These are phyloP conservation scores for Caenorhabditis sulstoni DNA, from an alignment of 2,888 invertebrate species.

Conservation along the genomic window DNA sequence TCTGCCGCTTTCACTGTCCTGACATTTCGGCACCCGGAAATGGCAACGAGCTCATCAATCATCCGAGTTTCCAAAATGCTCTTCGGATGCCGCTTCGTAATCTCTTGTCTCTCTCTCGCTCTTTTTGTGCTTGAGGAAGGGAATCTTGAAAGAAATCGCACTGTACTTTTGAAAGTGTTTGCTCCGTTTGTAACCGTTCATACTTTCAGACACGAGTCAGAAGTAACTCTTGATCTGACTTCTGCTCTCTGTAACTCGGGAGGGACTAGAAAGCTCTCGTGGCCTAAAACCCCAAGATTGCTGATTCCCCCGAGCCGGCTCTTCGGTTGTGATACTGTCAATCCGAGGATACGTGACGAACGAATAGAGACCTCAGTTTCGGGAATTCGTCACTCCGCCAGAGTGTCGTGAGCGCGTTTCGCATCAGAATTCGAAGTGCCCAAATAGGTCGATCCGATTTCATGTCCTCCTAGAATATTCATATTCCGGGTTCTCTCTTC, in stretches of 20 bases:
- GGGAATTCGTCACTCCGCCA: constrained; percentile 28
- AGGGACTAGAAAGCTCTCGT: too few species aligned
- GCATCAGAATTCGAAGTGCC: constrained; percentile 21
- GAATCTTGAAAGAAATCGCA: too few species aligned
- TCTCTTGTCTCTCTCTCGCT: background rate
- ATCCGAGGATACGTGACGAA: too few species aligned
- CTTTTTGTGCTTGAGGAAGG: too few species aligned
- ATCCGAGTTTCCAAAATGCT: constrained; percentile 9
- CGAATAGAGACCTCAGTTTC: too few species aligned
- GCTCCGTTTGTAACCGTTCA: too few species aligned
- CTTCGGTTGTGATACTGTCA: too few species aligned
- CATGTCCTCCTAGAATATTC: constrained; percentile 50
- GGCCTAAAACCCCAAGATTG: too few species aligned
- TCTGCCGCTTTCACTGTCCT: constrained; percentile 5
- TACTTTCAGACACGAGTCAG: background rate
- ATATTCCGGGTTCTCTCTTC: constrained; percentile 20
- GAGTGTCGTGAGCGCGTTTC: constrained; percentile 13
- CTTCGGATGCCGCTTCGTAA: constrained; percentile 1
- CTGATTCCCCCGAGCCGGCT: too few species aligned
- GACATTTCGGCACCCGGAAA: constrained; percentile 28
- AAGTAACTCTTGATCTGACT: constrained; percentile 5
- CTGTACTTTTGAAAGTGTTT: too few species aligned
- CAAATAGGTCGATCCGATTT: constrained; percentile 54
- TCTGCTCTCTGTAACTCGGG: background rate
- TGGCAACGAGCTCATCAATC: constrained; percentile 37